Base-by-base conservation (phyloP, 2,888 invertebrate genomes). In the Zhuqinia jingwanae region DNA sequence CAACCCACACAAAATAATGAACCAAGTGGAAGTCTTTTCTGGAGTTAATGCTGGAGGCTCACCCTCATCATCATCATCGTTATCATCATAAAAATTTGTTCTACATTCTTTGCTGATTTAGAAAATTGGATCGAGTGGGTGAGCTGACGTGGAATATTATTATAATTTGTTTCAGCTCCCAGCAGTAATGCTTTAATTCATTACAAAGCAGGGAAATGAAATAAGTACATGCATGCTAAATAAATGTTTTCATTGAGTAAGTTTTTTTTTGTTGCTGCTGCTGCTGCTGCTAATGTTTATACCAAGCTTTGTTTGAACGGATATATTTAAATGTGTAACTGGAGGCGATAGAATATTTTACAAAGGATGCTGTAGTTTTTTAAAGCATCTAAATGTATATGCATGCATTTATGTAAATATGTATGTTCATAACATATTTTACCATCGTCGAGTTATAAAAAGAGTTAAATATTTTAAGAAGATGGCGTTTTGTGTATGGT, bases 191-290 rank as follows among this genome's bases (percentile, higher is more conserved):
- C 60, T 27, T 27, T 60, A 27, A 27, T 60, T 60, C 60, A 60
- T 60, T 60, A 17, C 20, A n/a, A n/a, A n/a, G n/a, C 47, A 56
- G 56, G 53, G 8, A 10, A 53, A 58, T 5, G 58, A 22, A 25
- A 13, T 13, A 58, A n/a, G 25, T 25, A 58, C 25, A 15, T 15
- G 53, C n/a, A n/a, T n/a, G n/a, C n/a, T n/a, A n/a, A n/a, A n/a
- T n/a, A 58, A 58, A 58, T 25, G 25, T 58, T 13, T 30, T 60
- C 60, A 60, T 60, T 60, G 15, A n/a, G n/a, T n/a, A n/a, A n/a
- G n/a, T n/a, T n/a, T n/a, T n/a, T n/a, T n/a, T n/a, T n/a, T n/a
- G n/a, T n/a, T n/a, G n/a, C n/a, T n/a, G n/a, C n/a, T n/a, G n/a
- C n/a, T n/a, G n/a, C n/a, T n/a, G n/a, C n/a, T n/a, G n/a, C n/a